Conservation (phyloP, 2,113 vertebrate species). For the Ploceus nigricollis region DNA sequence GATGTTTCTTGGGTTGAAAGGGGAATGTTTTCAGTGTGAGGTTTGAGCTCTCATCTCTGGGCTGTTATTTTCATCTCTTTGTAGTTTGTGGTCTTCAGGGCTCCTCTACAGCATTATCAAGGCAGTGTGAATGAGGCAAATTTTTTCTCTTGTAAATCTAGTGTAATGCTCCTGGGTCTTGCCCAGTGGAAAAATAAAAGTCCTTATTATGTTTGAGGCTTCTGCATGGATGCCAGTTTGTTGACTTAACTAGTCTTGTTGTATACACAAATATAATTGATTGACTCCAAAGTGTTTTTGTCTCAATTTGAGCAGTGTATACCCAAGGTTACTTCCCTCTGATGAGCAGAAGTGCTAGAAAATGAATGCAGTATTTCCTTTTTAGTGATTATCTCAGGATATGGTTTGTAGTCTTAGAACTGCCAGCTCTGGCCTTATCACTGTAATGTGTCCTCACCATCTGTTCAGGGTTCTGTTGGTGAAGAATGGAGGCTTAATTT, state of each 20-base stretch:
- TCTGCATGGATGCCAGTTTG: not conserved
- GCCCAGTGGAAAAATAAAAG: not conserved
- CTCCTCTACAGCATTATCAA: not conserved
- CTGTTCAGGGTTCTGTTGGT: not conserved
- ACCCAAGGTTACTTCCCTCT: not conserved
- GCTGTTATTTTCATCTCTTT: not conserved
- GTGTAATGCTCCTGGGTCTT: not conserved
- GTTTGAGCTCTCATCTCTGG: not conserved
- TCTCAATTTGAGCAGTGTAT: not conserved
- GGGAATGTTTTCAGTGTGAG: not conserved
- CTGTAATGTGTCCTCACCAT: not conserved
- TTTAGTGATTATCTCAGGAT: not conserved
- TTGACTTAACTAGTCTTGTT: not conserved
- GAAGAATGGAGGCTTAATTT: not conserved
- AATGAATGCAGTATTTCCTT: not conserved
- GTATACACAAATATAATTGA: not conserved
- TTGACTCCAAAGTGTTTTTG: not conserved
- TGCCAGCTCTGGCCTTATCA: not conserved
- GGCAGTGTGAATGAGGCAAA: not conserved
- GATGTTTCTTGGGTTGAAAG: not conserved
- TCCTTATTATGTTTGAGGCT: not conserved
- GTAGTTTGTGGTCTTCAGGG: not conserved
- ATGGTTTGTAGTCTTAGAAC: not conserved
- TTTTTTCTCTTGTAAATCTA: not conserved
- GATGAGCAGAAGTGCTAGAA: not conserved